Evolutionary conservation across 2,113 vertebrate genomes (phyloP), one percentile per base, ranked within the genome.

Genomic region (Cheilinus undulatus): DNA sequence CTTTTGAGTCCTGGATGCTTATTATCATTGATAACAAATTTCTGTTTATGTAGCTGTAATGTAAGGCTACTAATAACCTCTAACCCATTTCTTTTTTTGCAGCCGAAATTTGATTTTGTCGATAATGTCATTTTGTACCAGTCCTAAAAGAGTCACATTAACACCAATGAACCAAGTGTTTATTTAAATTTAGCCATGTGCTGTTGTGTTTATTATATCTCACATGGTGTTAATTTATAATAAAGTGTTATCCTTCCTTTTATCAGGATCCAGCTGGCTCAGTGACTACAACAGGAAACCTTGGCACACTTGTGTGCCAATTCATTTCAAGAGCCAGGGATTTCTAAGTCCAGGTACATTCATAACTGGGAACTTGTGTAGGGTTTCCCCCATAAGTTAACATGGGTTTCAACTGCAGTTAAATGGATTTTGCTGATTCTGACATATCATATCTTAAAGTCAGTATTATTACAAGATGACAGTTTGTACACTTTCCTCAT

Each of bases 301-400:
- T 87, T 69, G 90, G 89, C 82, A 83, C 88, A 68, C 3, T 52
- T 46, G 74, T 69, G 84, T 91, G 86, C 83, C 84, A 72, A 20
- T 69, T 73, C 14, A 71, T 62, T 80, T 63, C 61, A 77, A 85
- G 72, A 78, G 62, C 84, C 69, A 51, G 74, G 79, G 79, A 78
- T 75, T 79, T 77, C 40, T 78, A 30, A 86, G 68, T 86, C 69
- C 77, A 88, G 87, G 91, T 92, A 76, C 0, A 26, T 72, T 20
- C 5, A 42, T 20, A 4, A 19, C 22, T 15, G 17, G 2, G 3
- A 46, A 11, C 28, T 10, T 51, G 5, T 57, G 27, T 13, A 42
- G 32, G 34, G 12, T 46, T 69, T 62, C 15, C 32, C 2, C 1
- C 9, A 38, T 3, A 30, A 23, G 1, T 43, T 30, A 30, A 7